phyloP scores from a whole-genome alignment of 1,140 invertebrate species.

The Pentalonia nigronervosa region DNA sequence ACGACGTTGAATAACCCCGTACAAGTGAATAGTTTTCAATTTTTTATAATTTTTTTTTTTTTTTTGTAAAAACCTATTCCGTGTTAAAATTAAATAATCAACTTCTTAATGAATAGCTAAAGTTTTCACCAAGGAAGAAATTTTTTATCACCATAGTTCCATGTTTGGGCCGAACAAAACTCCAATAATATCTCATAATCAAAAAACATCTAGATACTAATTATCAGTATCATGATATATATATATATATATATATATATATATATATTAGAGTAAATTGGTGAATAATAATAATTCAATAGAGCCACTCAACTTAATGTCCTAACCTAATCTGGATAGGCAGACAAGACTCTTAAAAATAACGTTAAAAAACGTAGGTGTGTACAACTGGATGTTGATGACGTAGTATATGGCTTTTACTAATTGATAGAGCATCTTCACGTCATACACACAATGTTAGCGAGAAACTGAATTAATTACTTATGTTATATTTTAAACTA shows the following conservation, averaged over 20 bases:
- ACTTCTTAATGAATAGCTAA: neutral
- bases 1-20: no score
- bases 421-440: neutral
- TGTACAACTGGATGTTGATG: neutral
- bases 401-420: neutral
- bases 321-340: neutral
- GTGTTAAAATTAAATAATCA: no score
- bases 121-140: neutral
- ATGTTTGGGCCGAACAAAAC: neutral
- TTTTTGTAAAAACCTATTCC: neutral
- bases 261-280: no score
- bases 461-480: neutral
- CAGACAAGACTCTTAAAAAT: neutral
- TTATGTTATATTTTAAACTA: neutral
- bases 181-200: neutral
- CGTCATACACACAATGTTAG: neutral
- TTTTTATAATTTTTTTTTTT: neutral
- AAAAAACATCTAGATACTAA: neutral
- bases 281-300: neutral
- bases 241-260: no score
- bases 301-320: neutral
- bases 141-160: neutral
- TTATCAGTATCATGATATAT: no score
- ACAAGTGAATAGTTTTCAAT: neutral
- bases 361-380: neutral